Percentiles rank a stretch among this genome's conserved stretches.
Evolutionary conservation across 2,797 vertebrate species (phyloP).

Genomic region (Pyrocephalus nanus): DNA sequence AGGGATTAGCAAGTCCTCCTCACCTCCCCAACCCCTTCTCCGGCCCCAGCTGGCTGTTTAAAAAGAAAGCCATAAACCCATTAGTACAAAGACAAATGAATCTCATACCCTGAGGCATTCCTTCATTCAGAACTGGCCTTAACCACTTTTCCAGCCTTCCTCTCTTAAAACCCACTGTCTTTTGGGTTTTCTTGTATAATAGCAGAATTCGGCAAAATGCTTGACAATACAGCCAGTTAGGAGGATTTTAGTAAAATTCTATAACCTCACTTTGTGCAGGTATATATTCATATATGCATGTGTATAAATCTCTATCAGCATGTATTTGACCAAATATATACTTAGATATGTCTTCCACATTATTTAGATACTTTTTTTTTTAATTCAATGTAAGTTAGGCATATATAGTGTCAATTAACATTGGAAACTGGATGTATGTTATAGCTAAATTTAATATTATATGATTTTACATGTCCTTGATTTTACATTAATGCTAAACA

Average conservation of each 20-base stretch:
- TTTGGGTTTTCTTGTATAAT: not conserved
- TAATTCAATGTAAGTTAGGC: not conserved
- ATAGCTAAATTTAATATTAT: not conserved
- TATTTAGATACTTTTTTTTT: not conserved
- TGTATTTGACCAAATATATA: not conserved
- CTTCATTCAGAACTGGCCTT: constrained; percentile 22
- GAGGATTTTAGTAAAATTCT: not conserved
- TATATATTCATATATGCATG: not conserved
- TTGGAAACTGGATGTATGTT: not conserved
- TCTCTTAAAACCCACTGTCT: not conserved
- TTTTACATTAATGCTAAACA: constrained; percentile 31
- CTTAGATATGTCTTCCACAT: not conserved
- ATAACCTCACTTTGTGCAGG: not conserved
- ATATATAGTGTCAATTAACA: not conserved
- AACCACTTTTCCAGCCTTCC: constrained; percentile 42
- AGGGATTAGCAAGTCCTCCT: not conserved
- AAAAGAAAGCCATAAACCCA: constrained; percentile 50
- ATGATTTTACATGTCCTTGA: not conserved
- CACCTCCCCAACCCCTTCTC: not conserved
- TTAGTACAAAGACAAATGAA: constrained; percentile 60
- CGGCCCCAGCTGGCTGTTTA: constrained; percentile 20
- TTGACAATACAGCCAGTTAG: not conserved
- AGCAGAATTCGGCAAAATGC: not conserved
- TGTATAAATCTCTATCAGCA: not conserved
- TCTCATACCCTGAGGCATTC: constrained; percentile 45